Conservation (phyloP, 2,888 invertebrate species). For the Arrhopalites spinosus region DNA sequence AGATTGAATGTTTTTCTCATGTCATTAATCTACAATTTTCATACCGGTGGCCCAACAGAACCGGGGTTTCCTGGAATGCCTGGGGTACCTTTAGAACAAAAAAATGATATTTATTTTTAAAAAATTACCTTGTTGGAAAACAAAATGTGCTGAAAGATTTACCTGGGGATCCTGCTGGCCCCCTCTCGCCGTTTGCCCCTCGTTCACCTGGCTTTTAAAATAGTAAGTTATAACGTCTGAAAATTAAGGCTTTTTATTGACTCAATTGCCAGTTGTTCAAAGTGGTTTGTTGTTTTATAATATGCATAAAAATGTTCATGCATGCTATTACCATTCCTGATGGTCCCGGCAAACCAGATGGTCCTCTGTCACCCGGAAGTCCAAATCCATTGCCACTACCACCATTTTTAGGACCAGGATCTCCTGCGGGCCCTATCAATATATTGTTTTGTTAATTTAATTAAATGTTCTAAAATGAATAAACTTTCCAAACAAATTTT, state of each 20-base stretch:
- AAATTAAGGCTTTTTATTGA: too few relatives aligned
- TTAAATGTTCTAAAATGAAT: conserved; percentile 10
- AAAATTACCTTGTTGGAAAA: not conserved
- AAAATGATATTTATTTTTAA: not conserved
- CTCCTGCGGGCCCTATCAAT: conserved; percentile 55
- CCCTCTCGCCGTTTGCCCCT: conserved; percentile 60
- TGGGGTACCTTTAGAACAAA: conserved; percentile 57
- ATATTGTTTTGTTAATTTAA: not conserved
- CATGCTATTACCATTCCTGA: conserved; percentile 48
- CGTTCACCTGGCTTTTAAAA: conserved; percentile 51
- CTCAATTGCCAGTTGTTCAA: too few relatives aligned
- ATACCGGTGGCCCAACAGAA: conserved; percentile 57
- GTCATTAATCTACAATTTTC: too few relatives aligned
- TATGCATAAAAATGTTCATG: too few relatives aligned
- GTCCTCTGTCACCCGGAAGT: conserved; percentile 57
- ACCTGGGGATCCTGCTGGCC: conserved; percentile 57
- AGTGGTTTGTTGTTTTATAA: too few relatives aligned
- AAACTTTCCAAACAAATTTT: conserved; percentile 32
- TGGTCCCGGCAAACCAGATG: conserved; percentile 53
- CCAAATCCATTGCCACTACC: conserved; percentile 47
- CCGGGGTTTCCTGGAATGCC: conserved; percentile 63
- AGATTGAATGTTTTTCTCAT: too few relatives aligned
- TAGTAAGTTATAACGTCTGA: not conserved
- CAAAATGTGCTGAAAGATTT: not conserved
- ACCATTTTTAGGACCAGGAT: conserved; percentile 53